Conservation (phyloP, 2,888 invertebrate species). For the Rugalucina vietnamica region DNA sequence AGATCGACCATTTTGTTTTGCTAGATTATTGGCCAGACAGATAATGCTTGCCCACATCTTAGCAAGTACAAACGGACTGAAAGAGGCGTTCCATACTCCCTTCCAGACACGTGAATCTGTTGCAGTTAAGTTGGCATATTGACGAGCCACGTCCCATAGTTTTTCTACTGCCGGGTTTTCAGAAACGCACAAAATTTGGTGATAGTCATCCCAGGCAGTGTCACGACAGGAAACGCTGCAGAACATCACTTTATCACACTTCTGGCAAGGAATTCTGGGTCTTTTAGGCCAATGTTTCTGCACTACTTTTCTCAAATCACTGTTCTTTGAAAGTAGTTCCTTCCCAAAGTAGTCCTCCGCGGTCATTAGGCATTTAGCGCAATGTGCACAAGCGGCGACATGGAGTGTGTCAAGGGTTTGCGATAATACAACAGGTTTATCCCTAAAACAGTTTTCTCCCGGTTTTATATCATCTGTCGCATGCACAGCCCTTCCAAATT, state of each 20-base stretch:
- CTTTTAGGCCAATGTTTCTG: slow-evolving; percentile 66
- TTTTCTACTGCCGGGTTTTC: slow-evolving; percentile 61
- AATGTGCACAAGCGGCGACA: slow-evolving; percentile 68
- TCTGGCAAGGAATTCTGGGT: slow-evolving; percentile 58
- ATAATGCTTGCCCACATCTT: slow-evolving; percentile 73
- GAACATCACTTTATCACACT: slow-evolving; percentile 68
- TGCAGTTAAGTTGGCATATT: slow-evolving; percentile 47
- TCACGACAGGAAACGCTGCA: slow-evolving; percentile 69
- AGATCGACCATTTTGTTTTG: slow-evolving; percentile 59
- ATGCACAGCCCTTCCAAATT: slow-evolving; percentile 65
- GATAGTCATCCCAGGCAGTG: slow-evolving; percentile 74
- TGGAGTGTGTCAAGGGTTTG: slow-evolving; percentile 67
- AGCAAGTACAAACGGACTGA: slow-evolving; percentile 74
- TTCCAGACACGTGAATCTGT: slow-evolving; percentile 54
- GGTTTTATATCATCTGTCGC: slow-evolving; percentile 51
- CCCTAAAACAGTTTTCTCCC: slow-evolving; percentile 67
- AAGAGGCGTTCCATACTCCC: slow-evolving; percentile 75
- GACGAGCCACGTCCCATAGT: slow-evolving; percentile 68
- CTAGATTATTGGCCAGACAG: slow-evolving; percentile 64
- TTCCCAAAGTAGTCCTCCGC: slow-evolving; percentile 68
- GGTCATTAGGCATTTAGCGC: slow-evolving; percentile 69
- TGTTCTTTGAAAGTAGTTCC: slow-evolving; percentile 57
- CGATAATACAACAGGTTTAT: slow-evolving; percentile 67
- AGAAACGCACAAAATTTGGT: slow-evolving; percentile 72
- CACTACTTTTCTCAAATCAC: slow-evolving; percentile 58